Evolutionary conservation across 2,888 invertebrate species (phyloP), one percentile per base, ranked within the genome.

Genomic region (Rhodophaea formosa): DNA sequence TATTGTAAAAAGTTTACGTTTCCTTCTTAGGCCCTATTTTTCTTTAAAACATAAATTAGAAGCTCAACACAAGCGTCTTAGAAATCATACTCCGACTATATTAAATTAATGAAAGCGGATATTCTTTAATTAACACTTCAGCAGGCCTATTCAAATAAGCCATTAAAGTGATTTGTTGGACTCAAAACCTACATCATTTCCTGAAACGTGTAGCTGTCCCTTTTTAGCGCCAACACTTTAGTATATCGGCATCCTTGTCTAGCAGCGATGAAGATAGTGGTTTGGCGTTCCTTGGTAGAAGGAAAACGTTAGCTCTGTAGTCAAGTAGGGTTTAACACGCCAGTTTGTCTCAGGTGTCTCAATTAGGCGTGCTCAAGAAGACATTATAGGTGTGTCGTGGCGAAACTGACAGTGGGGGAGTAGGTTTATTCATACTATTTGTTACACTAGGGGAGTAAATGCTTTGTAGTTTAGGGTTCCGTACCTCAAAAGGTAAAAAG

Each of bases 301-400:
- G 44, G 15, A 45, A 45, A 45, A 10, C 16, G 44, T 16, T 1
- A 16, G 44, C 10, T 17, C 44, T 17, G 44, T 16, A 45, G 16
- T 45, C 10, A 45, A 16, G 44, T 45, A 44, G 44, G 44, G 44
- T 45, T 16, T 16, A n/a, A 42, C 42, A 16, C 16, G 16, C 15
- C 44, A 45, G 44, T 45, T 16, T 45, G 44, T 8, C 44, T 45
- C 44, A 45, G 44, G 44, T 45, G 44, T 16, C 44, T 45, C 44
- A 45, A 45, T 45, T 16, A 45, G 15, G 39, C 12, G 39, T 39
- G n/a, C 39, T 39, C 39, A 5, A 3, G 3, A 12, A 23, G 23
- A 2, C 23, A 23, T 23, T 23, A 23, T 23, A 23, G 23, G 23
- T 23, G 23, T 23, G 23, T 23, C 23, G 23, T 23, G 2, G 5